Conservation (phyloP, 2,113 vertebrate genomes). For the Varanus salvator region DNA sequence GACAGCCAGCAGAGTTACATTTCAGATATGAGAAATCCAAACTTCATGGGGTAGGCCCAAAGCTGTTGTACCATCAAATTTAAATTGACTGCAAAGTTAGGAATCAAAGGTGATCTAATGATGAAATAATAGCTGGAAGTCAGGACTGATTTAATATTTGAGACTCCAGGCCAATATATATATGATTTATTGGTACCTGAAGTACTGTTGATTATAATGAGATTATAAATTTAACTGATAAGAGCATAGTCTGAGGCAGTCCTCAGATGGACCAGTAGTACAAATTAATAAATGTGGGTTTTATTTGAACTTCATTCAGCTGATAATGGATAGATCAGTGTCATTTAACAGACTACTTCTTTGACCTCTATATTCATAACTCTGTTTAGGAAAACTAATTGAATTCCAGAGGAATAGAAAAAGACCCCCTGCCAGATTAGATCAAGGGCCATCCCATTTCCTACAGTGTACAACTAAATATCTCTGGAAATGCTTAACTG, state of each 20-base stretch:
- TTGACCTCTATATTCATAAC: background rate
- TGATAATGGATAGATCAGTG: conserved; percentile 9
- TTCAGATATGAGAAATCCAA: background rate
- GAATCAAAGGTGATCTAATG: conserved; percentile 6
- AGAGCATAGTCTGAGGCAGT: background rate
- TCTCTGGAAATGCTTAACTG: background rate
- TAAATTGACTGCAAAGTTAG: background rate
- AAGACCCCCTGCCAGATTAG: background rate
- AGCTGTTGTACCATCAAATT: background rate
- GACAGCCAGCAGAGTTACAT: background rate
- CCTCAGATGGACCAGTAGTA: background rate
- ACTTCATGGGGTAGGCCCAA: background rate
- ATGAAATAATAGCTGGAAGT: background rate
- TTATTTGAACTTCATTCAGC: conserved; percentile 7
- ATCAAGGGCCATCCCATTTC: background rate
- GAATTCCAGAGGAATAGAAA: background rate
- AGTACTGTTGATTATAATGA: background rate
- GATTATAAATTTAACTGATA: conserved; percentile 5
- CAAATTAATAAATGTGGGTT: conserved; percentile 11
- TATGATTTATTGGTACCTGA: conserved; percentile 17
- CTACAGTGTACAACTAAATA: background rate
- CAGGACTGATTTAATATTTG: conserved; percentile 7
- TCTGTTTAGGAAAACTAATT: background rate
- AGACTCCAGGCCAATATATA: background rate
- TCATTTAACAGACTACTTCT: background rate